phyloP scores from a whole-genome alignment of 2,888 invertebrate genomes.

The Salpingus planirostris region DNA sequence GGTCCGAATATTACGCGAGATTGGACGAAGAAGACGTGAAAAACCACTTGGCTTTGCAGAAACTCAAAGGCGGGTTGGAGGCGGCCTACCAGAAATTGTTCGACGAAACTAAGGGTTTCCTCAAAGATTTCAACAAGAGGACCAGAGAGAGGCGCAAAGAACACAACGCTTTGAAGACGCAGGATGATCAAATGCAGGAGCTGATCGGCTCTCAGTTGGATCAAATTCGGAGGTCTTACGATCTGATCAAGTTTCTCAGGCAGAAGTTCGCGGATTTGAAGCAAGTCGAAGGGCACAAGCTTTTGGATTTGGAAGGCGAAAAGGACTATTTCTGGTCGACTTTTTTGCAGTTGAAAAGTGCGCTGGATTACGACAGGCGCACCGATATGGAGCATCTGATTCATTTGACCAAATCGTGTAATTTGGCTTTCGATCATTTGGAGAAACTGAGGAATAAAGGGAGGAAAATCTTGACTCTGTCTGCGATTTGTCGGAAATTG shows the following conservation, averaged over 20 bases:
- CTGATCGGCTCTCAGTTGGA: slow-evolving; percentile 23
- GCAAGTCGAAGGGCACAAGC: slow-evolving; percentile 14
- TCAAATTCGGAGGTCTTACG: slow-evolving; percentile 21
- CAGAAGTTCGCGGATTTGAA: slow-evolving; percentile 18
- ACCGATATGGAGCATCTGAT: slow-evolving; percentile 49
- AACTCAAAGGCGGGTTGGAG: slow-evolving; percentile 26
- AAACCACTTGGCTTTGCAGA: slow-evolving; percentile 24
- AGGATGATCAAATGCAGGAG: slow-evolving; percentile 28
- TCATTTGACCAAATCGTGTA: slow-evolving; percentile 53
- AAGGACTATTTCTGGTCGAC: slow-evolving; percentile 33
- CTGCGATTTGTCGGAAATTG: slow-evolving; percentile 56
- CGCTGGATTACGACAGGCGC: slow-evolving; percentile 45
- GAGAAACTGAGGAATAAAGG: slow-evolving; percentile 49
- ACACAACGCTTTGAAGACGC: slow-evolving; percentile 23
- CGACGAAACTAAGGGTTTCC: slow-evolving; percentile 24
- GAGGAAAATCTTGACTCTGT: slow-evolving; percentile 51
- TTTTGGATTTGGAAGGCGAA: slow-evolving; percentile 30
- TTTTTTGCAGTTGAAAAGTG: slow-evolving; percentile 41
- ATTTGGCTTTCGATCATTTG: slow-evolving; percentile 48
- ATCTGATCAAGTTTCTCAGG: slow-evolving; percentile 25
- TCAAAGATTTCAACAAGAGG: slow-evolving; percentile 18
- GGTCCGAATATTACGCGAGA: slow-evolving; percentile 33
- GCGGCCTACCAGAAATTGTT: slow-evolving; percentile 24
- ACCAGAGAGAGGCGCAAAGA: slow-evolving; percentile 23
- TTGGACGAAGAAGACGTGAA: slow-evolving; percentile 32